A percentile compares a stretch with the other conserved stretches of the same genome.
Evolutionary conservation across 2,888 invertebrate species (phyloP).

Genomic region (Cephus pygmeus): DNA sequence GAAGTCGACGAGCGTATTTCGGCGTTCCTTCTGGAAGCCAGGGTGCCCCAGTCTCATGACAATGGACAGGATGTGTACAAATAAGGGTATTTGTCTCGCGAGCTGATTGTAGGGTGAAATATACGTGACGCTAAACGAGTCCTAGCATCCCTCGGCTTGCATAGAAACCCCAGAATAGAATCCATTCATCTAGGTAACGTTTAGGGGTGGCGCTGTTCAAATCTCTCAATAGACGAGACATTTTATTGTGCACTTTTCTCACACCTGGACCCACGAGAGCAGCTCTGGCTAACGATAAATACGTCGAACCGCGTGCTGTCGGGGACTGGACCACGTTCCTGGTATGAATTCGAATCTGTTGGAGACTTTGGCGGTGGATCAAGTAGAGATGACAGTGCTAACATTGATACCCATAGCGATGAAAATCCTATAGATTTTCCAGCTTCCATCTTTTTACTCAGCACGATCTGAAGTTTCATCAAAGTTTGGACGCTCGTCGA

Average conservation of each 20-base stretch:
- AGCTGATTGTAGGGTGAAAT: constrained; percentile 59
- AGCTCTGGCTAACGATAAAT: constrained; percentile 8
- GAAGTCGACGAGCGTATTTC: constrained; percentile 11
- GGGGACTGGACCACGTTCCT: background rate
- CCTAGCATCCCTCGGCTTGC: constrained; percentile 21
- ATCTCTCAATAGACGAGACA: constrained; percentile 50
- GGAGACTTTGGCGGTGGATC: background rate
- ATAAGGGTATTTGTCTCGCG: constrained; percentile 64
- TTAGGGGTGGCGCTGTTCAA: constrained; percentile 47
- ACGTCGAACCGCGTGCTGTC: background rate
- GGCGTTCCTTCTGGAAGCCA: constrained; percentile 11
- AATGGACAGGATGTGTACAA: constrained; percentile 66
- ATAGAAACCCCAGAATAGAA: constrained; percentile 16
- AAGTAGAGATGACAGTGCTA: background rate
- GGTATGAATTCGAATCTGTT: background rate
- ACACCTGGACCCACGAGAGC: constrained; percentile 51
- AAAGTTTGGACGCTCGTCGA: background rate
- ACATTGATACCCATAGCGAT: background rate
- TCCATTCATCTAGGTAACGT: constrained; percentile 51
- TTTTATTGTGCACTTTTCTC: constrained; percentile 57
- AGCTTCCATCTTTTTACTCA: background rate
- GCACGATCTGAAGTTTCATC: background rate
- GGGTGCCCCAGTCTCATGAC: constrained; percentile 40
- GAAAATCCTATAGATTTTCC: background rate
- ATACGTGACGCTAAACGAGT: constrained; percentile 57